Evolutionary conservation across 2,797 vertebrate species (phyloP).

Genomic region (Chrosomus eos): DNA sequence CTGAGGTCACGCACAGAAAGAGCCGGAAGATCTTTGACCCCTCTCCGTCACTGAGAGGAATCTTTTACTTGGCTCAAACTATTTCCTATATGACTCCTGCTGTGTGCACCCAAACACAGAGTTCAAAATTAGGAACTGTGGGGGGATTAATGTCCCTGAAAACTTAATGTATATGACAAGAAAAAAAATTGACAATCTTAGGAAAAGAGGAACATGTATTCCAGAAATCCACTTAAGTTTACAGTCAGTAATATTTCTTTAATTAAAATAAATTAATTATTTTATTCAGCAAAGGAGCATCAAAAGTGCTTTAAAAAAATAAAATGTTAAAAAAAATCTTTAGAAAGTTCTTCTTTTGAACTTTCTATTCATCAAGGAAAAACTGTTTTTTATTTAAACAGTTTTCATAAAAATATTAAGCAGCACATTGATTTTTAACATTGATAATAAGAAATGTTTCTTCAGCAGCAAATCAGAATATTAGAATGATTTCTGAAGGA

Average conservation of each 20-base stretch:
- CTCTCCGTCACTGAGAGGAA: slow-evolving; percentile 52
- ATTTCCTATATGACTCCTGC: slow-evolving; percentile 46
- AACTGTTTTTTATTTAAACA: too few species aligned
- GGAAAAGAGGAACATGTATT: neutral
- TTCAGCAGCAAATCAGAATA: neutral
- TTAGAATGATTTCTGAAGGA: neutral
- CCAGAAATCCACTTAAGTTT: neutral
- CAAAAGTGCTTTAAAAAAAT: too few species aligned
- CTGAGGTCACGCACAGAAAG: slow-evolving; percentile 46
- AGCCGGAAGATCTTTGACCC: slow-evolving; percentile 59
- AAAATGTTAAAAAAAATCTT: too few species aligned
- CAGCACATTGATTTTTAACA: neutral
- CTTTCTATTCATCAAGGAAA: neutral
- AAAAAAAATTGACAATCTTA: neutral
- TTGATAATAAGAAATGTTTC: neutral
- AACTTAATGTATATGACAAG: neutral
- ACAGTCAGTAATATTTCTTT: too few species aligned
- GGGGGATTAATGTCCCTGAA: neutral
- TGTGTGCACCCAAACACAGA: slow-evolving; percentile 48
- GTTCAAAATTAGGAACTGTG: slow-evolving; percentile 12
- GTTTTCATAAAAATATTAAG: neutral
- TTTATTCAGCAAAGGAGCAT: neutral
- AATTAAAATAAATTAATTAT: neutral
- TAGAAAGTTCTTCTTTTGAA: too few species aligned
- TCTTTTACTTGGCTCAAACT: slow-evolving; percentile 51